A percentile compares a stretch with the other conserved stretches of the same genome.
These are phyloP conservation scores for Ranitomeya variabilis DNA, from an alignment of 2,113 vertebrate species.

Conservation along the genomic window DNA sequence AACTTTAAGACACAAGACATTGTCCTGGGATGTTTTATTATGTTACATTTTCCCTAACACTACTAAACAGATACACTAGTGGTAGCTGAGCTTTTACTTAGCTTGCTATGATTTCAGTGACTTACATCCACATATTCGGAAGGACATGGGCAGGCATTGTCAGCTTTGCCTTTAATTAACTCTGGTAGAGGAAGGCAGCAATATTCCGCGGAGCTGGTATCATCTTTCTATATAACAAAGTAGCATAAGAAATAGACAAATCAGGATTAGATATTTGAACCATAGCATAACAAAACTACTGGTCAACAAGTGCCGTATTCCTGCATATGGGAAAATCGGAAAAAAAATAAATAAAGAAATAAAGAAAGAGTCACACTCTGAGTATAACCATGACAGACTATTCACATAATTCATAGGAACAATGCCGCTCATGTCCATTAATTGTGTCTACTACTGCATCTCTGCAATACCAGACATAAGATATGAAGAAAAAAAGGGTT, in stretches of 20 bases:
- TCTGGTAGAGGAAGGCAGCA: conserved; percentile 78
- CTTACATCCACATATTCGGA: conserved; percentile 78
- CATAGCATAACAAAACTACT: neutral
- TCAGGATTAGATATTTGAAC: neutral
- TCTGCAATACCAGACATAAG: too few relatives aligned
- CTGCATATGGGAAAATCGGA: neutral
- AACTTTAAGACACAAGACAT: neutral
- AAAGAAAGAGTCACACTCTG: neutral
- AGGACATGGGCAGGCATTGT: conserved; percentile 78
- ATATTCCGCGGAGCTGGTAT: conserved; percentile 67
- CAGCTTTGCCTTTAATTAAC: conserved; percentile 77
- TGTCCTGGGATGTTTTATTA: neutral
- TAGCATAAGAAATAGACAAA: neutral
- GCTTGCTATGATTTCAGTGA: neutral
- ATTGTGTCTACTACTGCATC: too few relatives aligned
- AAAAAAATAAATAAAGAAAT: neutral
- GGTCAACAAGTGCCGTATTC: neutral
- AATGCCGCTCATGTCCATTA: too few relatives aligned
- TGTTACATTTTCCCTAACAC: neutral
- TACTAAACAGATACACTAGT: neutral
- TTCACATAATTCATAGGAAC: too few relatives aligned
- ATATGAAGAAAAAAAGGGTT: too few relatives aligned
- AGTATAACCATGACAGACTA: too few relatives aligned
- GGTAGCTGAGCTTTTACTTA: neutral
- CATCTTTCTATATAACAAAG: conserved; percentile 68